phyloP scores from a whole-genome alignment of 2,797 vertebrate genomes.

The Oceanodroma leucorhoa region DNA sequence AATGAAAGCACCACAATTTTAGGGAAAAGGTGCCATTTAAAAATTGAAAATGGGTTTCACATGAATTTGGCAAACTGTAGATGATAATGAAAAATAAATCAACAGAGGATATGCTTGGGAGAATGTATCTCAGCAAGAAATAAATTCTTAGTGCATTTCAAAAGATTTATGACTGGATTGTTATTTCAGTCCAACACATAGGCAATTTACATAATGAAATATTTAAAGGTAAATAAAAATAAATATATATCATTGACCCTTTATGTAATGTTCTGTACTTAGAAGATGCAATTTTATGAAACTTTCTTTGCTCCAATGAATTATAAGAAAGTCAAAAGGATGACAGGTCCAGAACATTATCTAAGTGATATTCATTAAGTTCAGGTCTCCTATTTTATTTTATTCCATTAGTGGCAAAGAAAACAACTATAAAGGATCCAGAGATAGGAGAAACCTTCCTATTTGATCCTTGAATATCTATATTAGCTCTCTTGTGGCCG shows the following conservation, averaged over 20 bases:
- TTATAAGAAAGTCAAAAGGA: not conserved
- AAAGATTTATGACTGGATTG: constrained; percentile 38
- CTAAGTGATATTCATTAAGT: not conserved
- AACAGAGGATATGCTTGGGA: not conserved
- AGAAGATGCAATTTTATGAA: not conserved
- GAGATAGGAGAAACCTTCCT: not conserved
- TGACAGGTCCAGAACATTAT: not conserved
- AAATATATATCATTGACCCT: not conserved
- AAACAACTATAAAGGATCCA: not conserved
- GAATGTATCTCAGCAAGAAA: constrained; percentile 44
- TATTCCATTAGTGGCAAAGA: not conserved
- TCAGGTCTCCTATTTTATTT: constrained; percentile 6
- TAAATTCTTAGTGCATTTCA: constrained; percentile 40
- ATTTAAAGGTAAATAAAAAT: constrained; percentile 32
- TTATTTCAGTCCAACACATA: constrained; percentile 2
- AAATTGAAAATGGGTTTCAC: constrained; percentile 38
- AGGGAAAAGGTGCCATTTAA: not conserved
- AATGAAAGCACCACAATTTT: not conserved
- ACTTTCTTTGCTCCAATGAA: not conserved
- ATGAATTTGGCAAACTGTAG: constrained; percentile 45
- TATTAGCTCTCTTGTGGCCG: not conserved
- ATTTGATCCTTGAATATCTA: constrained; percentile 16
- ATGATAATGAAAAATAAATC: constrained; percentile 68
- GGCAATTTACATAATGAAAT: constrained; percentile 43
- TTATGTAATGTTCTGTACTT: not conserved